phyloP scores from a whole-genome alignment of 2,113 vertebrate species.

The Hippocampus barbouri region DNA sequence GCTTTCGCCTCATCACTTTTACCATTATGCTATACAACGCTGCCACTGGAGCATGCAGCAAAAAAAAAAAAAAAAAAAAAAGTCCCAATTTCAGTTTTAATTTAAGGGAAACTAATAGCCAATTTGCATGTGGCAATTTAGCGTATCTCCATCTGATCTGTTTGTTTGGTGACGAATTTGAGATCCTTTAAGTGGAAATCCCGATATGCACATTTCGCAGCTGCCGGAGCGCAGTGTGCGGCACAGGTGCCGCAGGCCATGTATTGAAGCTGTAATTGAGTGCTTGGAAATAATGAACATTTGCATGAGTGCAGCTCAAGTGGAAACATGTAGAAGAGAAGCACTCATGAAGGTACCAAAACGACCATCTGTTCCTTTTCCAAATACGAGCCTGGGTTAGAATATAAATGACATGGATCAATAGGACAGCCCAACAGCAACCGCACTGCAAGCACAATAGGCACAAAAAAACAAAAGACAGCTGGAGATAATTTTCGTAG shows the following conservation, averaged over 20 bases:
- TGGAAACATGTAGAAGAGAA: slow-evolving; percentile 33
- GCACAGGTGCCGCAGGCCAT: slow-evolving; percentile 29
- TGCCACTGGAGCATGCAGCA: not conserved
- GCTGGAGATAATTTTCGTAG: not conserved
- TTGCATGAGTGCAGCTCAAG: slow-evolving; percentile 50
- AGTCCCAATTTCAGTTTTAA: not conserved
- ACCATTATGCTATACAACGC: not conserved
- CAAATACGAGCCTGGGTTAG: slow-evolving; percentile 29
- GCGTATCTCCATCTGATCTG: not conserved
- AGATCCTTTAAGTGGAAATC: not conserved
- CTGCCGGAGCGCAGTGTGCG: slow-evolving; percentile 19
- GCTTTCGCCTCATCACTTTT: not conserved
- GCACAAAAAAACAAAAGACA: not conserved
- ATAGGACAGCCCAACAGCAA: not conserved
- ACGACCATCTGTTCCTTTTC: slow-evolving; percentile 50
- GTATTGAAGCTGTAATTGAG: slow-evolving; percentile 38
- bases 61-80: not conserved
- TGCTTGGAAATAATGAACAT: slow-evolving; percentile 55
- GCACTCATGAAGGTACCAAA: slow-evolving; percentile 35
- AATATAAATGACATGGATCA: slow-evolving; percentile 21
- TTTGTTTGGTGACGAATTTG: slow-evolving; percentile 9
- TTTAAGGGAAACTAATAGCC: not conserved
- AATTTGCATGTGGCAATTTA: not conserved
- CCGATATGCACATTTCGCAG: slow-evolving; percentile 24
- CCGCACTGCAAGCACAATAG: not conserved